These are phyloP conservation scores for Xestobium rufovillosum DNA, from an alignment of 2,888 invertebrate genomes.

Conservation along the genomic window DNA sequence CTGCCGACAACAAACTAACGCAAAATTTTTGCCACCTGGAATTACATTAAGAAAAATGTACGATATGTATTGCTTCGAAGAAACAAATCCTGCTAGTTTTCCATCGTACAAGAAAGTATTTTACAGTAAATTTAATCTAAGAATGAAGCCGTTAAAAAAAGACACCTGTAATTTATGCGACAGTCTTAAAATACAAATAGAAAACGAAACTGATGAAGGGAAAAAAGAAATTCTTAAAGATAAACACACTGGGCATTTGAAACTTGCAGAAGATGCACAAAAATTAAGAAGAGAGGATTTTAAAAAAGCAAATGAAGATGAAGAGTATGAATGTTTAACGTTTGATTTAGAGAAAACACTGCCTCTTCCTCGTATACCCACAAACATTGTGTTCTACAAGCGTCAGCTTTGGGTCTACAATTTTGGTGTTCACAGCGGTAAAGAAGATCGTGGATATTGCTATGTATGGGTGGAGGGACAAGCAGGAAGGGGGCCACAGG, in stretches of 20 bases:
- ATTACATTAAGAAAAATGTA: conserved; percentile 20
- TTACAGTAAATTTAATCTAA: conserved; percentile 19
- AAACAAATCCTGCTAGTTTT: too few species aligned
- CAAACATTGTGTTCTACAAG: conserved; percentile 27
- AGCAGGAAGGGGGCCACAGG: conserved; percentile 27
- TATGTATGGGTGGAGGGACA: conserved; percentile 26
- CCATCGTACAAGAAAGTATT: too few species aligned
- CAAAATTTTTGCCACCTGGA: conserved; percentile 17
- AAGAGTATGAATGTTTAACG: conserved; percentile 15
- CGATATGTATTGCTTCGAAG: conserved; percentile 16
- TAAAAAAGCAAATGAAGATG: conserved; percentile 10
- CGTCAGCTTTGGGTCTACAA: conserved; percentile 30
- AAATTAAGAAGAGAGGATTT: conserved; percentile 19
- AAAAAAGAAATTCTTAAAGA: conserved; percentile 13
- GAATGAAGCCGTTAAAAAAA: too few species aligned
- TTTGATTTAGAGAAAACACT: conserved; percentile 28
- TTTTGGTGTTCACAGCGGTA: conserved; percentile 22
- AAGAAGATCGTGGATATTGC: conserved; percentile 14
- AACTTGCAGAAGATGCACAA: conserved; percentile 15
- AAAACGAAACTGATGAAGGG: conserved; percentile 17
- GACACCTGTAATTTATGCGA: conserved; percentile 22
- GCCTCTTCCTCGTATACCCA: conserved; percentile 24
- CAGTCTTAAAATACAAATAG: conserved; percentile 16
- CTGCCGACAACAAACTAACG: conserved; percentile 14
- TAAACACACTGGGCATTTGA: conserved; percentile 17